phyloP scores from a whole-genome alignment of 2,888 invertebrate species.

The Boloria selene region DNA sequence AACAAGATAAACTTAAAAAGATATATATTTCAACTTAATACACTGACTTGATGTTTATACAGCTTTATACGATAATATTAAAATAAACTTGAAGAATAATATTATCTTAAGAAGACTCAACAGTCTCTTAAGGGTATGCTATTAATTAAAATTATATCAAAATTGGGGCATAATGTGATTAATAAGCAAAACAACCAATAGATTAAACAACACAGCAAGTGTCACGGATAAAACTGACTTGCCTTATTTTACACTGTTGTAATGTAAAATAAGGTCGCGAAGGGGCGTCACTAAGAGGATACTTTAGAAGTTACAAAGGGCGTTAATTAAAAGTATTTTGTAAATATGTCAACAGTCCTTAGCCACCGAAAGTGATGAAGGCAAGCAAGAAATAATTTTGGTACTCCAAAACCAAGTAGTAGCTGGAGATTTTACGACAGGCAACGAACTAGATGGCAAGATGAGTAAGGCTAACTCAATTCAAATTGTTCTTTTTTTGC shows the following conservation, averaged over 20 bases:
- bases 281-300: constrained; percentile 10
- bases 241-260: not conserved
- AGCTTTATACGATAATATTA: too few species aligned
- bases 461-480: too few species aligned
- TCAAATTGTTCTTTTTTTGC: too few species aligned
- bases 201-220: not conserved
- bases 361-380: constrained; percentile 12
- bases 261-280: constrained; percentile 2
- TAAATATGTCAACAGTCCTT: constrained; percentile 21
- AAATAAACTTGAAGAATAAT: too few species aligned
- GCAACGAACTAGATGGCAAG: too few species aligned
- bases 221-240: constrained; percentile 9
- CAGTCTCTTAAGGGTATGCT: too few species aligned
- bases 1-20: too few species aligned
- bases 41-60: too few species aligned
- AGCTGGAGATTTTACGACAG: not conserved
- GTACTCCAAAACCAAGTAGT: not conserved
- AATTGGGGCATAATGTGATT: not conserved
- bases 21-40: too few species aligned
- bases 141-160: not conserved
- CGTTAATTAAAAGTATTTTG: constrained; percentile 19
- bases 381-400: constrained; percentile 5
- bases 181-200: constrained; percentile 4
- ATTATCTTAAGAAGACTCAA: too few species aligned
- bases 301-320: constrained; percentile 14